Evolutionary conservation across 2,113 vertebrate genomes (phyloP).

Genomic region (Asarcornis scutulata): DNA sequence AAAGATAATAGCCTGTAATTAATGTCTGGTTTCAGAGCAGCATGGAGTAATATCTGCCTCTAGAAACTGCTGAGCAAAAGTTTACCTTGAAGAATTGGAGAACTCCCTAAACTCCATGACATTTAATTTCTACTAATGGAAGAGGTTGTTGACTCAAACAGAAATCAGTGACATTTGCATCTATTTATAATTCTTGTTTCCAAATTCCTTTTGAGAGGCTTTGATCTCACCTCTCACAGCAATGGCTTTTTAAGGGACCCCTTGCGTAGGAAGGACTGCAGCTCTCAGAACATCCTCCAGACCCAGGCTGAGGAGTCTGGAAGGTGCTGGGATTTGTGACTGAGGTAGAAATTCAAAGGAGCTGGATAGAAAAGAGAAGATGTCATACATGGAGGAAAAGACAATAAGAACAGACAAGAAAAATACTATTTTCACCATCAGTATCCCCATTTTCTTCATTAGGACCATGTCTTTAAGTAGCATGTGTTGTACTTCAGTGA

Average conservation of each 20-base stretch:
- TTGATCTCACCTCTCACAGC: neutral
- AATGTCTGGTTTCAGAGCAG: neutral
- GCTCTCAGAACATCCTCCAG: neutral
- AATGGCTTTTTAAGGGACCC: neutral
- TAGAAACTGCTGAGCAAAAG: neutral
- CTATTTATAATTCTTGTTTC: neutral
- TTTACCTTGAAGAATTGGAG: neutral
- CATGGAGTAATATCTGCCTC: neutral
- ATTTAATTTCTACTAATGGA: neutral
- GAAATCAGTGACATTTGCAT: neutral
- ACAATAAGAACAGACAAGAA: neutral
- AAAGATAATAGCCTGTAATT: neutral
- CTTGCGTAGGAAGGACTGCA: accelerated
- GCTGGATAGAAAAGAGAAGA: neutral
- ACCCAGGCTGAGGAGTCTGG: neutral
- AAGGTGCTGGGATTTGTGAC: neutral
- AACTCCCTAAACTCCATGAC: neutral
- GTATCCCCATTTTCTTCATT: neutral
- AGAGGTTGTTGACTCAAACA: neutral
- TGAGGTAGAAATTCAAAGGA: neutral
- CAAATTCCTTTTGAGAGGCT: neutral
- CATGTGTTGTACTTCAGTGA: neutral
- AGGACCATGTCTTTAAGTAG: neutral
- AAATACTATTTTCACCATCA: neutral
- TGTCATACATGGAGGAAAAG: neutral